Base-by-base conservation (phyloP, 1,140 invertebrate genomes). In the Ceratina japonica region DNA sequence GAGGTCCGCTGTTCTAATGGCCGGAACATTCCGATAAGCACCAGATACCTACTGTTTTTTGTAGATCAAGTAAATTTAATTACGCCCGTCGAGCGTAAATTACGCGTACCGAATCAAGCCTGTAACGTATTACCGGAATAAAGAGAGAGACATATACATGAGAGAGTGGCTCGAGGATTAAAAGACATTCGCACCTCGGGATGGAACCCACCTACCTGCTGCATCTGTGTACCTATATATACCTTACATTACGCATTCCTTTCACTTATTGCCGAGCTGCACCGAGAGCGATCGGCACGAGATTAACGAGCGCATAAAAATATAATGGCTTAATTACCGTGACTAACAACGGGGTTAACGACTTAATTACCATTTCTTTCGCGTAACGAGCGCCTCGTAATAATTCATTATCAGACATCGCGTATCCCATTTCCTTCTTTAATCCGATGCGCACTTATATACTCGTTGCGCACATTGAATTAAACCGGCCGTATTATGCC, bases 41-140 rank as follows among this genome's bases (percentile, higher is more conserved):
- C 37, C 37, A 10, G 5, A 10, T 44, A 44, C 37, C 37, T 10
- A 10, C 37, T 44, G 37, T 56, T 16, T 18, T 56, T 56, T n/a
- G n/a, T 56, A 13, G 54, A 56, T 56, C 54, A 56, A 56, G 15
- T 56, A 56, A 56, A 56, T 56, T 56, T 56, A 56, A 56, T 56
- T 16, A 56, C 0, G 15, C 54, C 5, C 2, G 2, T 13, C 16
- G 13, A 8, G 54, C n/a, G 54, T 18, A 56, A 18, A 56, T 56
- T 56, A n/a, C 54, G n/a, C 4, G 54, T n/a, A 4, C 4, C 15
- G 2, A n/a, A 56, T 56, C 54, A 18, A 44, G 2, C 2, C 5
- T 44, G 5, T 56, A 56, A 56, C 54, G n/a, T 56, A 56, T 13
- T 3, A 44, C 54, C 15, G 15, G 13, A 4, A 56, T n/a, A 56